Evolutionary conservation across 2,888 invertebrate species (phyloP).

Genomic region (Mesochorus sp.): DNA sequence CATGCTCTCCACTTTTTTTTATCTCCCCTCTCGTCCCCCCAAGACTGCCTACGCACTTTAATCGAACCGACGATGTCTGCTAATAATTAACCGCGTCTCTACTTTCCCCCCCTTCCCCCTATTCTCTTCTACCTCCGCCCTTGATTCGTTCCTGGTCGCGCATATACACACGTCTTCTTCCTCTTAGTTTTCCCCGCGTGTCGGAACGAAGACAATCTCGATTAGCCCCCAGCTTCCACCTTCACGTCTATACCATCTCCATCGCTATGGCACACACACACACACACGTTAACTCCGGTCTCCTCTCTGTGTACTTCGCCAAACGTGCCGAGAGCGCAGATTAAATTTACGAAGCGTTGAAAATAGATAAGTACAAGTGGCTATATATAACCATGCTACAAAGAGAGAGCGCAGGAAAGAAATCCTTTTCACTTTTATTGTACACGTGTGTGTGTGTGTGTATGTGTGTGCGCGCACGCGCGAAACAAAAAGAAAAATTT

Average conservation of each 20-base stretch:
- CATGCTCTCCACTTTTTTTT: constrained; percentile 6
- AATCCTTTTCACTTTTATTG: neutral
- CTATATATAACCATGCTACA: neutral
- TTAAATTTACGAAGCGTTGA: constrained; percentile 58
- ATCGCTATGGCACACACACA: neutral
- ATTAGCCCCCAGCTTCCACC: constrained; percentile 57
- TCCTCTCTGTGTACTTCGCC: constrained; percentile 24
- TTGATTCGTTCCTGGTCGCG: constrained; percentile 16
- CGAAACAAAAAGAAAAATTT: neutral
- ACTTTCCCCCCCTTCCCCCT: neutral
- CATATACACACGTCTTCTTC: constrained; percentile 46
- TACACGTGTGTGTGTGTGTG: neutral
- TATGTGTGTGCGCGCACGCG: neutral
- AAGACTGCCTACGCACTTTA: constrained; percentile 61
- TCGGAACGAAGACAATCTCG: constrained; percentile 61
- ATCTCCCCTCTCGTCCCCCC: constrained; percentile 20
- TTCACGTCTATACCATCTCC: neutral
- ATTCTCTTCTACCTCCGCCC: too few relatives aligned
- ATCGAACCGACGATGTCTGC: constrained; percentile 61
- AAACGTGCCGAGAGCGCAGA: constrained; percentile 55
- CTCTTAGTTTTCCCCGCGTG: constrained; percentile 53
- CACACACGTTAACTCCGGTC: neutral
- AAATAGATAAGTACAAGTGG: constrained; percentile 48
- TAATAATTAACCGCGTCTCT: constrained; percentile 61
- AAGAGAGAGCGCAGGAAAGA: neutral